These are phyloP conservation scores for Esox masquinongy DNA, from an alignment of 2,797 vertebrate genomes.

Conservation along the genomic window DNA sequence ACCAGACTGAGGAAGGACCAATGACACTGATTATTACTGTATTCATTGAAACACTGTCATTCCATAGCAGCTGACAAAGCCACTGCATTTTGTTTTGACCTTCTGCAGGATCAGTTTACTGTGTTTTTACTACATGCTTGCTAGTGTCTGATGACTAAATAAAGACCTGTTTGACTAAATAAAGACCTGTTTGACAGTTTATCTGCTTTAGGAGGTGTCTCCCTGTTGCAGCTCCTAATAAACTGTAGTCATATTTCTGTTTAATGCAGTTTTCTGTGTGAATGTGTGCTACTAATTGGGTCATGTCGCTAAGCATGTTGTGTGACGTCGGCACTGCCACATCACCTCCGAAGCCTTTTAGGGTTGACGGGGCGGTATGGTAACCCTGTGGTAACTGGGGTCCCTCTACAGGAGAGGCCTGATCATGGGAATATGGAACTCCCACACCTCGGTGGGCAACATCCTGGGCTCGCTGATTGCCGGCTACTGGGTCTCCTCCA, in stretches of 20 bases:
- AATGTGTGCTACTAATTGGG: too few relatives aligned
- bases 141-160: not conserved
- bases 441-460: conserved; percentile 95
- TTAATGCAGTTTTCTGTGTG: not conserved
- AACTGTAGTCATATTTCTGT: not conserved
- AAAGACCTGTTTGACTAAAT: not conserved
- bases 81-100: not conserved
- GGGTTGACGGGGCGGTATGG: not conserved
- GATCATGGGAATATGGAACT: conserved; percentile 98
- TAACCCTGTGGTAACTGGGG: not conserved
- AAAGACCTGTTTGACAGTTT: not conserved
- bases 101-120: not conserved
- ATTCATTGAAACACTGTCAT: not conserved
- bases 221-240: not conserved
- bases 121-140: not conserved
- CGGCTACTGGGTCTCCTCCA: conserved; percentile 83
- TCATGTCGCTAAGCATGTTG: too few relatives aligned
- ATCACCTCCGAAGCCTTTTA: not conserved
- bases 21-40: not conserved
- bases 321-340: not conserved
- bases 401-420: conserved; percentile 81
- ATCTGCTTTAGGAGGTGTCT: not conserved
- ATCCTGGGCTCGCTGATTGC: conserved; percentile 93
- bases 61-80: not conserved
- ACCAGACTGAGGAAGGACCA: not conserved